These are phyloP conservation scores for Drosophila equinoxialis DNA, from an alignment of 1,140 invertebrate species.

Conservation along the genomic window DNA sequence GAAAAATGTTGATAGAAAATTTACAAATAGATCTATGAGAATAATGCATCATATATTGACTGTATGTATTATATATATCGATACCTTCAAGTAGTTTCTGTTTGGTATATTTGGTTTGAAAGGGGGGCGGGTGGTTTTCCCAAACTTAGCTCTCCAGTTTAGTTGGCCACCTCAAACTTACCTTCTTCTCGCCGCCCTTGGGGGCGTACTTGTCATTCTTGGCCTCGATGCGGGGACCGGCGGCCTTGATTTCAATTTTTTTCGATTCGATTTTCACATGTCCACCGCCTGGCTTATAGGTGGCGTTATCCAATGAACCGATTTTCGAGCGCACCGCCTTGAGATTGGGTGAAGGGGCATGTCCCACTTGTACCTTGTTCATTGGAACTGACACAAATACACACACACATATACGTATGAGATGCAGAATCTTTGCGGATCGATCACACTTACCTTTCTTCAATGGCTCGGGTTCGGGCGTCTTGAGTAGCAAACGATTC, in stretches of 20 bases:
- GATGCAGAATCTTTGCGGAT: neutral
- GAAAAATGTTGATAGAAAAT: slow-evolving; percentile 25
- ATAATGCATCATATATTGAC: slow-evolving; percentile 30
- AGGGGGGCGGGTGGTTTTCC: no score
- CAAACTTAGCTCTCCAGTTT: no score
- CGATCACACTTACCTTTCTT: slow-evolving; percentile 87
- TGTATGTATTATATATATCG: neutral
- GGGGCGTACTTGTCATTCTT: slow-evolving; percentile 96
- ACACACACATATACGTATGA: neutral
- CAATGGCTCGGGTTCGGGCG: slow-evolving; percentile 84
- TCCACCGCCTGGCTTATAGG: slow-evolving; percentile 95
- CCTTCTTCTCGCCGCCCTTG: slow-evolving; percentile 96
- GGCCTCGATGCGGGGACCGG: slow-evolving; percentile 91
- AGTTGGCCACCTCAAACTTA: slow-evolving; percentile 81
- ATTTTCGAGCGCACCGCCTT: slow-evolving; percentile 96
- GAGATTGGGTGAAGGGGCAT: slow-evolving; percentile 94
- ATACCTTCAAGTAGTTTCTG: neutral
- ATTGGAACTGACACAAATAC: slow-evolving; percentile 88
- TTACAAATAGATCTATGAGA: slow-evolving; percentile 45
- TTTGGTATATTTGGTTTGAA: no score
- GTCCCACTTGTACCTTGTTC: slow-evolving; percentile 96
- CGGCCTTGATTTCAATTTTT: slow-evolving; percentile 93
- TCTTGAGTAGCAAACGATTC: slow-evolving; percentile 80
- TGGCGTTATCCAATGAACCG: slow-evolving; percentile 95
- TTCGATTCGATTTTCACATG: slow-evolving; percentile 95